Evolutionary conservation across 2,888 invertebrate species (phyloP).

Genomic region (Gnatocerus cornutus): DNA sequence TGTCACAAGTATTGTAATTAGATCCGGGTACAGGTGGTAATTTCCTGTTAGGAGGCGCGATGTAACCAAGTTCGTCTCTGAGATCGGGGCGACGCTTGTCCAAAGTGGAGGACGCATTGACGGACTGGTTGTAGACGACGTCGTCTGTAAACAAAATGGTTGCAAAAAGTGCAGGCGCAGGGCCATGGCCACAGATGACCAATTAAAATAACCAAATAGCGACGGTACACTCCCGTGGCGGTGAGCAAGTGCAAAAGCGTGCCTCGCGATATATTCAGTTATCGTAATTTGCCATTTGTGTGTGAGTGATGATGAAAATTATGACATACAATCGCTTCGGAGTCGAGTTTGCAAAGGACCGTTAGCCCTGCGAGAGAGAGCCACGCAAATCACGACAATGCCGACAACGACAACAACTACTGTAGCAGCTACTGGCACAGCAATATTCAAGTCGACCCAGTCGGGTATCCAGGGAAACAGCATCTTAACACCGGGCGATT

Average conservation of each 20-base stretch:
- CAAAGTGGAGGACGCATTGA: constrained; percentile 77
- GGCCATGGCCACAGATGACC: neutral
- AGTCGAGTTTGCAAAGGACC: constrained; percentile 82
- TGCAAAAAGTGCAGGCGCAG: constrained; percentile 7
- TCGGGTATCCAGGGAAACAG: constrained; percentile 86
- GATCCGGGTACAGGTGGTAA: constrained; percentile 94
- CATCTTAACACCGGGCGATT: constrained; percentile 72
- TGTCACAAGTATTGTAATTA: constrained; percentile 94
- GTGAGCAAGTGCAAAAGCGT: neutral
- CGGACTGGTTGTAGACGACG: constrained; percentile 91
- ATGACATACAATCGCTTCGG: constrained; percentile 86
- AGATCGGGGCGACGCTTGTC: constrained; percentile 89
- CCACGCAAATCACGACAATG: constrained; percentile 92
- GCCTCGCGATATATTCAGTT: neutral
- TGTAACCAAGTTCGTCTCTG: constrained; percentile 92
- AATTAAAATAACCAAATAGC: neutral
- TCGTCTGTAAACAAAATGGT: constrained; percentile 78
- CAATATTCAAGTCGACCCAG: constrained; percentile 92
- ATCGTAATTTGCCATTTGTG: constrained; percentile 19
- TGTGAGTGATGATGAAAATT: constrained; percentile 21
- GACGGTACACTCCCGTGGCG: neutral
- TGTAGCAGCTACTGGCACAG: constrained; percentile 92
- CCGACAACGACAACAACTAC: constrained; percentile 93
- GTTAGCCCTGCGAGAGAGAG: constrained; percentile 83
- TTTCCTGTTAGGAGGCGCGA: constrained; percentile 94